phyloP scores from a whole-genome alignment of 2,797 vertebrate genomes.

The Avahi laniger region DNA sequence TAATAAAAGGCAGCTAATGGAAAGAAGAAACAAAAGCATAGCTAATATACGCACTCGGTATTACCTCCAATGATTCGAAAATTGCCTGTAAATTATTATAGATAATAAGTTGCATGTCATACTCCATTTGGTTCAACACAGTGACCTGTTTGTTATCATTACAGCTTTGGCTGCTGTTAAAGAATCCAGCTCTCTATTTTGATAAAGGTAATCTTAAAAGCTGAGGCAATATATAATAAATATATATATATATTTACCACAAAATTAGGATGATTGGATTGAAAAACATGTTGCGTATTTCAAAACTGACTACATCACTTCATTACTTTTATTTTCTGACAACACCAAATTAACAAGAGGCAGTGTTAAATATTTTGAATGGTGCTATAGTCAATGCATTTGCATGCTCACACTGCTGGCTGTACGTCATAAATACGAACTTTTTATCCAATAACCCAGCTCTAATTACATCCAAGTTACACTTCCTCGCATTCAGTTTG shows the following conservation, averaged over 20 bases:
- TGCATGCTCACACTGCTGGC: not conserved
- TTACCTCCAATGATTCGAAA: not conserved
- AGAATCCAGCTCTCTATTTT: not conserved
- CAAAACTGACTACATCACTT: conserved; percentile 32
- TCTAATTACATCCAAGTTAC: not conserved
- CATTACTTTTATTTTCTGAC: not conserved
- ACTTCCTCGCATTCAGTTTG: not conserved
- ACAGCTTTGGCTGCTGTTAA: conserved; percentile 41
- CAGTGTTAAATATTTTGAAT: not conserved
- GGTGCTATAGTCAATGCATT: conserved; percentile 31
- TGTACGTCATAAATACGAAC: not conserved
- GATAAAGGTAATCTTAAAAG: not conserved
- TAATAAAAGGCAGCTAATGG: conserved; percentile 48
- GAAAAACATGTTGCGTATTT: conserved; percentile 7
- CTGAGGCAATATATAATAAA: not conserved
- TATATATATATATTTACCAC: conserved; percentile 24
- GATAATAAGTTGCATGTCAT: not conserved
- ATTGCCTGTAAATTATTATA: not conserved
- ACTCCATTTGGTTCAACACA: not conserved
- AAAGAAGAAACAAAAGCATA: not conserved
- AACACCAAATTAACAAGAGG: not conserved
- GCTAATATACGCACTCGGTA: not conserved
- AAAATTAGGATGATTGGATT: conserved; percentile 37
- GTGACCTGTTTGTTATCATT: not conserved
- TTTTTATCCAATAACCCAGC: not conserved